Conservation (phyloP, 2,113 vertebrate genomes). For the Colius striatus region DNA sequence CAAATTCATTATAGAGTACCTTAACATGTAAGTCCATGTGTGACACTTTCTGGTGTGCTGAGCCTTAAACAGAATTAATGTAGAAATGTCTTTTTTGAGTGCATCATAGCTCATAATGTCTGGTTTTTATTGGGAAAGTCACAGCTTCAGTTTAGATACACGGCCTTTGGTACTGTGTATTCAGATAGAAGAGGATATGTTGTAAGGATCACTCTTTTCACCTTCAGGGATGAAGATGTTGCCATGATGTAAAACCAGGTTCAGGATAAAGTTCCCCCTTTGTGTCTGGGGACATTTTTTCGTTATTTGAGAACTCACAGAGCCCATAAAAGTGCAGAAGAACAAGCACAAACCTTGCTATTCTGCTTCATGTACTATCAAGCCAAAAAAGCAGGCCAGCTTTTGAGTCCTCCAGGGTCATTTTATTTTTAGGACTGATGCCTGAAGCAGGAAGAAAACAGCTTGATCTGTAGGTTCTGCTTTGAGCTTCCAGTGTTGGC, state of each 20-base stretch:
- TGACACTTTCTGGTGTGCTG: neutral
- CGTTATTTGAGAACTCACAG: neutral
- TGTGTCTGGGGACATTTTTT: neutral
- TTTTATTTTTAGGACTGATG: slow-evolving; percentile 62
- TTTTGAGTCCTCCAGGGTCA: slow-evolving; percentile 40
- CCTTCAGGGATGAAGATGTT: neutral
- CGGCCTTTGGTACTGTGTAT: neutral
- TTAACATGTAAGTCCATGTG: neutral
- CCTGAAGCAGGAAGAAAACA: slow-evolving; percentile 57
- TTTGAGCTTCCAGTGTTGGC: slow-evolving; percentile 28
- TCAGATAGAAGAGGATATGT: neutral
- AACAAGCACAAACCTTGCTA: neutral
- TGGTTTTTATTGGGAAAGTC: neutral
- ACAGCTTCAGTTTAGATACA: neutral
- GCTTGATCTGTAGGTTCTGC: slow-evolving; percentile 46
- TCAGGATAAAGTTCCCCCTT: neutral
- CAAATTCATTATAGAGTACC: neutral
- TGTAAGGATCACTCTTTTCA: neutral
- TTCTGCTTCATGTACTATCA: neutral
- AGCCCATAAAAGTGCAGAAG: neutral
- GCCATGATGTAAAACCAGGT: neutral
- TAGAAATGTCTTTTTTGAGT: neutral
- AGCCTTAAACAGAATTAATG: neutral
- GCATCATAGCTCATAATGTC: neutral
- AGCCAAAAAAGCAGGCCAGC: slow-evolving; percentile 37